phyloP scores from a whole-genome alignment of 2,797 vertebrate species.

The Mormyrops boulengeri region DNA sequence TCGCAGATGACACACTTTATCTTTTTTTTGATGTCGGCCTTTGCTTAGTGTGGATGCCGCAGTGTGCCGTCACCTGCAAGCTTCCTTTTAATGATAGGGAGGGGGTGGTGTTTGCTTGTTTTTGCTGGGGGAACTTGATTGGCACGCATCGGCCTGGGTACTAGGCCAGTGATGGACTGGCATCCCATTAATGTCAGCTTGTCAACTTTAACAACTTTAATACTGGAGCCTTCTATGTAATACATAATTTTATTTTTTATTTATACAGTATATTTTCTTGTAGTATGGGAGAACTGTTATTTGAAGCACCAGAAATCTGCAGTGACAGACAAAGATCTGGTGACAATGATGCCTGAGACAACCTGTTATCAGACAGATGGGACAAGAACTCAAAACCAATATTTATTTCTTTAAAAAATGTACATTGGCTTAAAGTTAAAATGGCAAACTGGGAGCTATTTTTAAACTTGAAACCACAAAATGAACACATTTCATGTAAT shows the following conservation, averaged over 20 bases:
- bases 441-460: neutral
- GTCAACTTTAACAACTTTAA: neutral
- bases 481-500: neutral
- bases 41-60: neutral
- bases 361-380: neutral
- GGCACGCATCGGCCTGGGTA: neutral
- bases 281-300: neutral
- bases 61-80: neutral
- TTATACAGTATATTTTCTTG: neutral
- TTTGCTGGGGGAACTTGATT: neutral
- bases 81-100: neutral
- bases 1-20: too few relatives aligned
- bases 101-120: neutral
- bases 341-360: neutral
- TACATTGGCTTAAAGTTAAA: neutral
- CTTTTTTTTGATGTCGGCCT: neutral
- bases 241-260: neutral
- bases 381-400: neutral
- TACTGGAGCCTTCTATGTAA: neutral
- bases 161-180: neutral
- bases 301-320: neutral
- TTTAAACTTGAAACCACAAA: neutral
- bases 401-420: neutral
- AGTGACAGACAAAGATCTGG: neutral
- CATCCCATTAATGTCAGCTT: neutral